These are phyloP conservation scores for Hafferia zeledoni DNA, from an alignment of 2,797 vertebrate genomes.

Conservation along the genomic window DNA sequence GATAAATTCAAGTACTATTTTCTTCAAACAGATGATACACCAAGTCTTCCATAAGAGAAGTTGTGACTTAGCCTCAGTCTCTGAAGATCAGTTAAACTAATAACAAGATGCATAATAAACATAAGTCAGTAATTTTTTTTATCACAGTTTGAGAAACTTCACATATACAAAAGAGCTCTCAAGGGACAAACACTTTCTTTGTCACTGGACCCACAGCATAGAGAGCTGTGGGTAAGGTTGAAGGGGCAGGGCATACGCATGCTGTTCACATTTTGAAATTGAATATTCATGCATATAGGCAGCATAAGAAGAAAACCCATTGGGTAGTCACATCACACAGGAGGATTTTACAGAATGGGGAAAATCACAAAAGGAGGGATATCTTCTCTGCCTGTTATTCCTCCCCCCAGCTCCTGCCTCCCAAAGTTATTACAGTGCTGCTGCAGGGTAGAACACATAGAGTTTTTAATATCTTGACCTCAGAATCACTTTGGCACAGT, in stretches of 20 bases:
- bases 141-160: background rate
- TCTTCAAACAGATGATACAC: background rate
- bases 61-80: background rate
- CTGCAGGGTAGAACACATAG: background rate
- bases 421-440: background rate
- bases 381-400: background rate
- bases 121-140: background rate
- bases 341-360: background rate
- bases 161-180: background rate
- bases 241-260: slow-evolving; percentile 31
- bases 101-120: background rate
- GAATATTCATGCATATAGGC: slow-evolving; percentile 76
- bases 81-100: background rate
- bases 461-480: background rate
- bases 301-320: background rate
- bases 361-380: background rate
- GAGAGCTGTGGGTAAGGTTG: background rate
- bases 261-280: background rate
- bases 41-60: background rate
- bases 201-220: background rate
- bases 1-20: background rate
- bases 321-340: background rate
- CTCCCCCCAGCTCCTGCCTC: background rate
- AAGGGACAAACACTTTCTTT: background rate
- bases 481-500: background rate